Base-by-base conservation (phyloP, 23 tunicate genomes). In the Phallusia fumigata region DNA sequence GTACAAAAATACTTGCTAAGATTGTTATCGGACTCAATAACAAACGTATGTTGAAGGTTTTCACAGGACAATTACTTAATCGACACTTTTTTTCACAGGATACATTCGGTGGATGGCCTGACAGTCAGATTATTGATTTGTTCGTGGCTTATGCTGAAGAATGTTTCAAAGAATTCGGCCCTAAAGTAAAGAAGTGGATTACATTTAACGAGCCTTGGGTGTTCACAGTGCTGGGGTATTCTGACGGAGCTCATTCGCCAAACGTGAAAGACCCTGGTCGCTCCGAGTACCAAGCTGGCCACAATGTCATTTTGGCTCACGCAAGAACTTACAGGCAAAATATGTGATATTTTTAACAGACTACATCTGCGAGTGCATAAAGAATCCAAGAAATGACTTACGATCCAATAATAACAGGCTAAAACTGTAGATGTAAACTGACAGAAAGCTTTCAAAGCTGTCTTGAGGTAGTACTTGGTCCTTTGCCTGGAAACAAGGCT, bases 131-230 rank as follows among this genome's bases (percentile, higher is more conserved):
- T 0, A 52, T 85, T 30, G 95, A 83, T n/a, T 40, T 72, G 80
- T 97, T 53, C 72, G 89, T 73, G 73, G 83, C 44, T 0, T 97
- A 92, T 73, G 95, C 95, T 19, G 87, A 88, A 0, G 31, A 84
- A 19, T 88, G 93, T 79, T 96, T 87, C 80, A 65, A 75, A 34
- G 79, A 77, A 52, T 91, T 96, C 79, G 99, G 99, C 10, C 90
- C 80, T 50, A 82, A 89, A 78, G 99, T 96, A 18, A 87, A 91
- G 58, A 36, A 40, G 44, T 96, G 99, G 99, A 96, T 96, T 51
- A 96, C 99, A 15, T 84, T 91, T 36, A 96, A 96, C 75, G 99
- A 96, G 79, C 99, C 99, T 22, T 91, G 93, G 93, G 99, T 96
- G 52, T 88, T 93, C 53, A 80, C 87, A 32, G 97, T 81, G 22